Conservation (phyloP, 2,888 invertebrate species). For the Sabatieria punctata region DNA sequence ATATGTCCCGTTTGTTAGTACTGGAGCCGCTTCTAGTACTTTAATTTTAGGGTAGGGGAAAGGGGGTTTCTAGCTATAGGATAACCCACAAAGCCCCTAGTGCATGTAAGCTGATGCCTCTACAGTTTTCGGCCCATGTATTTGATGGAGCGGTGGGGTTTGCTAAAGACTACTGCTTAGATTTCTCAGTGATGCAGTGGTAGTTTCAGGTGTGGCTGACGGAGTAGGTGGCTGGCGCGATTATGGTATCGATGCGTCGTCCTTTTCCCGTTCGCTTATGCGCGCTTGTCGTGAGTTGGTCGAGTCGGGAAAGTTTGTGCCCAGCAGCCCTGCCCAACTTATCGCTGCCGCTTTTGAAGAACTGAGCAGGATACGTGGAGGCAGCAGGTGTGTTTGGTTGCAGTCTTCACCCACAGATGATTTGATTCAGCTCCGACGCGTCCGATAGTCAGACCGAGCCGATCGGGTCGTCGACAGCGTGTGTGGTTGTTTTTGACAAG, state of each 20-base stretch:
- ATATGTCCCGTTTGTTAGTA: no score
- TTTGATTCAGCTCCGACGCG: background rate
- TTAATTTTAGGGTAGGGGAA: no score
- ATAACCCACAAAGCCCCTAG: no score
- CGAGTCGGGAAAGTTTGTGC: conserved; percentile 65
- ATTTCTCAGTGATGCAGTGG: no score
- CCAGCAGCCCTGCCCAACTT: conserved; percentile 33
- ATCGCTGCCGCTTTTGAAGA: conserved; percentile 13
- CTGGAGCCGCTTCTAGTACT: no score
- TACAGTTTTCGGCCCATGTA: no score
- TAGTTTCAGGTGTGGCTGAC: conserved; percentile 77
- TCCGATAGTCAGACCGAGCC: background rate
- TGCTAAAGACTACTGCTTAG: no score
- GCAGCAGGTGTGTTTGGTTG: no score
- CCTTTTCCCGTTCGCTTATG: conserved; percentile 86
- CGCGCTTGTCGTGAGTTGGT: conserved; percentile 80
- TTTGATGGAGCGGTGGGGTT: no score
- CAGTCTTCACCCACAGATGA: background rate
- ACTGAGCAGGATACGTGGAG: no score
- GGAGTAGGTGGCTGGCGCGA: conserved; percentile 97
- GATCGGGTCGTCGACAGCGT: conserved; percentile 73
- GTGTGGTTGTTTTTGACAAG: conserved; percentile 78
- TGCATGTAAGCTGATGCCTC: no score
- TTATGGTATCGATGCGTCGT: conserved; percentile 91
- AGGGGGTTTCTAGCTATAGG: no score